Base-by-base conservation (phyloP, 2,797 vertebrate genomes). In the Tangara arthus region DNA sequence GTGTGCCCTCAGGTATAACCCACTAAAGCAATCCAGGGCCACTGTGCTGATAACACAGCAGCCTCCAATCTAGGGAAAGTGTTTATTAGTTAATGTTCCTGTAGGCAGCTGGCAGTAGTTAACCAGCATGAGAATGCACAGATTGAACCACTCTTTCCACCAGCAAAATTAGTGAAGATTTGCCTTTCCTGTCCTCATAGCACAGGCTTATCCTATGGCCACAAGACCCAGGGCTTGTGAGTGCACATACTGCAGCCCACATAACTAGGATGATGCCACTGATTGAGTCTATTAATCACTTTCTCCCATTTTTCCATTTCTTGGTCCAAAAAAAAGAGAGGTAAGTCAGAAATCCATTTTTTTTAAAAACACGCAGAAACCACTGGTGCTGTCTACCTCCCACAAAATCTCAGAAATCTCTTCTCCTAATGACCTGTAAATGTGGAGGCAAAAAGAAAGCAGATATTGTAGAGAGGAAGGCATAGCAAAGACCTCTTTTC, bases 381-480 rank as follows among this genome's bases (percentile, higher is more conserved):
- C 94, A 76, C 76, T 93, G 89, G 91, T 95, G 84, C 95, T 96
- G 79, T 93, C 73, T 91, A 42, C 84, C 69, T 95, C 69, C 79
- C 55, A 53, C 2, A 6, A 61, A 91, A 78, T 89, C 65, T 83
- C 8, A 1, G 47, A 79, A 87, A 79, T 84, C 35, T 39, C 42
- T 66, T 57, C 42, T 94, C 17, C 20, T 79, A 78, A 69, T 56
- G 35, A 64, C 32, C 27, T 76, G 12, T 52, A 79, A 82, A 63
- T 71, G 69, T 56, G 37, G 34, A 92, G 44, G 52, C 66, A 75
- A 71, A 79, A 93, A 71, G 26, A 70, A 89, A 92, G 47, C 37
- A 75, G 56, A 50, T 49, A 34, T 9, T 72, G 23, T 63, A 44
- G 47, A 69, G 53, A 65, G 21, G 87, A 91, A 82, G 59, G 73